Evolutionary conservation across 2,888 invertebrate species (phyloP).

Genomic region (Diarsia dahlii): DNA sequence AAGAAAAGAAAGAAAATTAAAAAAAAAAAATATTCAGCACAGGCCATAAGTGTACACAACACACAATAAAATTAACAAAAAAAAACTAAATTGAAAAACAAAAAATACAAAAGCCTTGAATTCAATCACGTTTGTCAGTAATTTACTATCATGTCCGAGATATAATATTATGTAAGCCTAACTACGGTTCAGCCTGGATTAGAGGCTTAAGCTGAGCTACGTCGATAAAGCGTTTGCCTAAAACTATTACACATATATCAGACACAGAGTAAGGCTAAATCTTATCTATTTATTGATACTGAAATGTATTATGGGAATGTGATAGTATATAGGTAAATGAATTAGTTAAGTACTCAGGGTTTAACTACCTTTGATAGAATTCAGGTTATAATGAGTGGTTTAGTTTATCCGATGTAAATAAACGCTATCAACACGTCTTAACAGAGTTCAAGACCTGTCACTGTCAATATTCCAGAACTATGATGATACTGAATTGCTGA

Average conservation of each 20-base stretch:
- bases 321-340: too few relatives aligned
- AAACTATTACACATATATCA: constrained; percentile 38
- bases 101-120: too few relatives aligned
- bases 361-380: neutral
- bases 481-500: too few relatives aligned
- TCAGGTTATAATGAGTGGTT: neutral
- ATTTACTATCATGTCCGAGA: constrained; percentile 34
- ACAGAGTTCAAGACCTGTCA: neutral
- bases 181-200: constrained; percentile 42
- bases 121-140: constrained; percentile 29
- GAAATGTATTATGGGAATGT: neutral
- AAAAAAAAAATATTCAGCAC: too few relatives aligned
- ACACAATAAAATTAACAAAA: too few relatives aligned
- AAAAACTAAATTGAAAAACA: too few relatives aligned
- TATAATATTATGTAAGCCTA: constrained; percentile 28
- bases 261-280: constrained; percentile 1
- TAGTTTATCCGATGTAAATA: neutral
- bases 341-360: neutral
- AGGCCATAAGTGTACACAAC: too few relatives aligned
- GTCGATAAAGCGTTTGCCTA: constrained; percentile 42
- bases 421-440: neutral
- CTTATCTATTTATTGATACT: neutral
- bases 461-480: neutral
- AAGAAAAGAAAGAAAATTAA: too few relatives aligned
- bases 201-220: constrained; percentile 25